Evolutionary conservation across 2,888 invertebrate genomes (phyloP).

Genomic region (Drosophila rubida): DNA sequence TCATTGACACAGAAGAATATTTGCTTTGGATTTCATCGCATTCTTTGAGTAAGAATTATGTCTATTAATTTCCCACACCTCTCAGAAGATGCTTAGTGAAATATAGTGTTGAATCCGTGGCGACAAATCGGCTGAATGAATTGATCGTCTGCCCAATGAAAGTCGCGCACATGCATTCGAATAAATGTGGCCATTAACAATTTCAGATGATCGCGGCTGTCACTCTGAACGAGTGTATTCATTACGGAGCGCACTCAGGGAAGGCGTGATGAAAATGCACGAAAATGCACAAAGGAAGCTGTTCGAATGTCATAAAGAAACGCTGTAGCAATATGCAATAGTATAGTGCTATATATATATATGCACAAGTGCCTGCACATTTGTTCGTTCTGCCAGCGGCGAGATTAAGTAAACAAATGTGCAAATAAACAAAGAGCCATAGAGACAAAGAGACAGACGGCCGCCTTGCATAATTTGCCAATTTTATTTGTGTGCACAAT

Average conservation of each 20-base stretch:
- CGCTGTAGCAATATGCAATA: conserved; percentile 21
- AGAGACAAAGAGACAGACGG: conserved; percentile 4
- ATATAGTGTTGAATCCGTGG: conserved; percentile 13
- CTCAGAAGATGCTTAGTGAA: background rate
- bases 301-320: conserved; percentile 48
- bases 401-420: conserved; percentile 60
- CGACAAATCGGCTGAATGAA: conserved; percentile 15
- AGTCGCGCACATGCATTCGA: conserved; percentile 35
- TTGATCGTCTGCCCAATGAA: conserved; percentile 35
- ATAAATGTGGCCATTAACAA: conserved; percentile 41
- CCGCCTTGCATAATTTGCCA: conserved; percentile 53
- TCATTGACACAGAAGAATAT: too few species aligned
- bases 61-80: background rate
- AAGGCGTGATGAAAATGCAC: conserved; percentile 36
- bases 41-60: background rate
- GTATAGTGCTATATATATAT: conserved; percentile 37
- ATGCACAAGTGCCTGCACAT: conserved; percentile 58
- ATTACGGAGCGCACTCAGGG: conserved; percentile 39
- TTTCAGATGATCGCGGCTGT: conserved; percentile 55
- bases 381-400: conserved; percentile 45
- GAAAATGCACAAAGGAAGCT: conserved; percentile 27
- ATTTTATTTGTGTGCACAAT: conserved; percentile 54
- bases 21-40: too few species aligned
- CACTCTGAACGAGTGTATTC: conserved; percentile 60
- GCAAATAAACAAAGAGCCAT: conserved; percentile 53